Percentiles rank a stretch among this genome's conserved stretches.
Evolutionary conservation across 2,113 vertebrate species (phyloP).

Genomic region (Myrmophylax atrothorax): DNA sequence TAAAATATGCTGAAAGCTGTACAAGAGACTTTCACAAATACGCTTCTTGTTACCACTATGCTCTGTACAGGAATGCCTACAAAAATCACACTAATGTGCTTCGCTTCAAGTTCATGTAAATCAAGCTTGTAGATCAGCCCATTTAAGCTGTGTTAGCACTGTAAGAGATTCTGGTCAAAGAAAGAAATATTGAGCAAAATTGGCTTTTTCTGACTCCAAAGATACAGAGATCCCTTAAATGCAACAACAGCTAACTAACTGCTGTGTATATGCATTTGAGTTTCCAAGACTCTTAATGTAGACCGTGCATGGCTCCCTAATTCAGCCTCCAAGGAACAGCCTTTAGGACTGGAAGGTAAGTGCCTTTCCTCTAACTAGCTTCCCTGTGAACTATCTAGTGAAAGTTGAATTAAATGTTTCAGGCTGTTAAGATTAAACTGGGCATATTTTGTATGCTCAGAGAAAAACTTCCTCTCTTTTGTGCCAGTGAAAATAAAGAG

Average conservation of each 20-base stretch:
- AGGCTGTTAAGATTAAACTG: conserved; percentile 35
- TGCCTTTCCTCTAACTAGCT: conserved; percentile 33
- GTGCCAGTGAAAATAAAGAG: not conserved
- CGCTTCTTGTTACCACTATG: conserved; percentile 1
- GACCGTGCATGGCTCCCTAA: conserved; percentile 13
- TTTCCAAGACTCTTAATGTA: conserved; percentile 37
- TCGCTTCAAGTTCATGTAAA: conserved; percentile 58
- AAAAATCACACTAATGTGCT: conserved; percentile 26
- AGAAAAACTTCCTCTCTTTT: not conserved
- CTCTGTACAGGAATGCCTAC: not conserved
- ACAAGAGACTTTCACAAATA: conserved; percentile 14
- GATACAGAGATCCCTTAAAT: conserved; percentile 34
- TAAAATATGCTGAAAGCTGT: conserved; percentile 36
- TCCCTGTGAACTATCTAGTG: conserved; percentile 25
- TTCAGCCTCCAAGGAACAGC: conserved; percentile 60
- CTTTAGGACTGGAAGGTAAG: conserved; percentile 46
- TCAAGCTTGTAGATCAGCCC: conserved; percentile 34
- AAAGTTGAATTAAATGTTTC: conserved; percentile 19
- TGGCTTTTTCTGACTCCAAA: conserved; percentile 57
- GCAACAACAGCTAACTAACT: conserved; percentile 31
- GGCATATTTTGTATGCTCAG: not conserved
- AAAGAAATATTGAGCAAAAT: not conserved
- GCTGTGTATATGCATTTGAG: conserved; percentile 16
- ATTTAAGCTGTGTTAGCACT: conserved; percentile 17
- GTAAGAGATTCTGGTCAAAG: conserved; percentile 21